Evolutionary conservation across 2,888 invertebrate genomes (phyloP).

Genomic region (Thereva nobilitata): DNA sequence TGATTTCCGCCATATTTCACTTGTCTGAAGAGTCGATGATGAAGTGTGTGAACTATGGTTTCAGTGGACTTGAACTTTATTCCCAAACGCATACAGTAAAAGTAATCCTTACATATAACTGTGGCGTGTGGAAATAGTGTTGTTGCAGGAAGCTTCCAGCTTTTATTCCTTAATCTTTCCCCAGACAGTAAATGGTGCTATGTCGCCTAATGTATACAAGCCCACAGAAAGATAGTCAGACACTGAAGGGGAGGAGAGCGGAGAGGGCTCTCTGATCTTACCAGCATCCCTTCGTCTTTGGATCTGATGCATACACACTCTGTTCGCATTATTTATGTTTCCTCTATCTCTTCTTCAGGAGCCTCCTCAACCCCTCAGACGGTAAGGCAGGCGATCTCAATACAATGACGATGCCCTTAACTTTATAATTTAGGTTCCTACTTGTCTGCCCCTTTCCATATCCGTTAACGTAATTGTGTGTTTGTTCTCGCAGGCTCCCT

Average conservation of each 20-base stretch:
- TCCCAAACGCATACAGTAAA: slow-evolving; percentile 4
- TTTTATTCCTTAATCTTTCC: slow-evolving; percentile 29
- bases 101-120: neutral
- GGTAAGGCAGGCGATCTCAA: slow-evolving; percentile 10
- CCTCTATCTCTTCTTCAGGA: slow-evolving; percentile 8
- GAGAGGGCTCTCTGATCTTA: slow-evolving; percentile 14
- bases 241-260: slow-evolving; percentile 6
- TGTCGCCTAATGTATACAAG: slow-evolving; percentile 21
- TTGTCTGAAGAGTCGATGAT: slow-evolving; percentile 16
- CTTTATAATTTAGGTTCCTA: slow-evolving; percentile 36
- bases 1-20: slow-evolving; percentile 26
- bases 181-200: slow-evolving; percentile 22
- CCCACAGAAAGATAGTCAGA: slow-evolving; percentile 31
- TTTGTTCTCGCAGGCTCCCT: slow-evolving; percentile 21
- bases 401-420: slow-evolving; percentile 31
- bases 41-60: slow-evolving; percentile 5
- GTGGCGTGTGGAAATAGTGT: neutral
- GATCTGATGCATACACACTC: slow-evolving; percentile 29
- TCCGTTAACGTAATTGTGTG: slow-evolving; percentile 33
- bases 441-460: slow-evolving; percentile 34
- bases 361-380: slow-evolving; percentile 1
- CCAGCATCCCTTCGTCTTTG: slow-evolving; percentile 24
- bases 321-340: slow-evolving; percentile 27
- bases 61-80: slow-evolving; percentile 1
- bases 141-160: slow-evolving; percentile 27